Conservation (phyloP, 2,797 vertebrate genomes). For the Lagodon rhomboides region DNA sequence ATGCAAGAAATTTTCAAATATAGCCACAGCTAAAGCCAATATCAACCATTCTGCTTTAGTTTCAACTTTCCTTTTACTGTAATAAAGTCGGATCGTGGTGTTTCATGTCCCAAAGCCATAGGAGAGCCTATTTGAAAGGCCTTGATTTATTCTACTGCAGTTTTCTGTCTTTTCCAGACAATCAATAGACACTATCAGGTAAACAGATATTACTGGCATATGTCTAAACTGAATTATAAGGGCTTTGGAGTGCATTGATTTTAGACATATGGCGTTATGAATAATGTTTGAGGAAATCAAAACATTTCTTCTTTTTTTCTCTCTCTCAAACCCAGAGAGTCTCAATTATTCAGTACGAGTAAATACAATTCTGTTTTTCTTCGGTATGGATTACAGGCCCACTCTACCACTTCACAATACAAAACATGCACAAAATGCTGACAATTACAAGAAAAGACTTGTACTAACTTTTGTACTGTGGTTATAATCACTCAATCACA, state of each 20-base stretch:
- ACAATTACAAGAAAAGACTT: not conserved
- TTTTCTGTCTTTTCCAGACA: slow-evolving; percentile 55
- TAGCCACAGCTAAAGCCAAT: slow-evolving; percentile 40
- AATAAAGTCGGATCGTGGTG: slow-evolving; percentile 59
- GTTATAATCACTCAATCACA: not conserved
- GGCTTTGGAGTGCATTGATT: slow-evolving; percentile 55
- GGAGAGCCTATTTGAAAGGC: slow-evolving; percentile 46
- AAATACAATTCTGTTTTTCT: not conserved
- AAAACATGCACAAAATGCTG: not conserved
- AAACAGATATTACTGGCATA: slow-evolving; percentile 73
- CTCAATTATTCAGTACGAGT: slow-evolving; percentile 2
- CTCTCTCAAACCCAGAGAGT: not conserved
- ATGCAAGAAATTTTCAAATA: slow-evolving; percentile 31
- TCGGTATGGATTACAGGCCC: not conserved
- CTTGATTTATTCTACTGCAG: slow-evolving; percentile 62
- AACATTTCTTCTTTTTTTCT: slow-evolving; percentile 4
- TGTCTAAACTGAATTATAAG: slow-evolving; percentile 68
- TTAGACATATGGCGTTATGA: slow-evolving; percentile 44
- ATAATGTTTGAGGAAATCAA: slow-evolving; percentile 42
- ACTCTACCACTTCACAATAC: not conserved
- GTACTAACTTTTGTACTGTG: not conserved
- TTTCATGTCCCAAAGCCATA: slow-evolving; percentile 55
- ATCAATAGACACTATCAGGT: slow-evolving; percentile 74
- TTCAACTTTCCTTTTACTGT: slow-evolving; percentile 72
- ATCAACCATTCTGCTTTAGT: slow-evolving; percentile 46